Percentiles rank a stretch among this genome's conserved stretches.
Evolutionary conservation across 1,140 invertebrate species (phyloP).

Genomic region (Panagrolaimus sp.): DNA sequence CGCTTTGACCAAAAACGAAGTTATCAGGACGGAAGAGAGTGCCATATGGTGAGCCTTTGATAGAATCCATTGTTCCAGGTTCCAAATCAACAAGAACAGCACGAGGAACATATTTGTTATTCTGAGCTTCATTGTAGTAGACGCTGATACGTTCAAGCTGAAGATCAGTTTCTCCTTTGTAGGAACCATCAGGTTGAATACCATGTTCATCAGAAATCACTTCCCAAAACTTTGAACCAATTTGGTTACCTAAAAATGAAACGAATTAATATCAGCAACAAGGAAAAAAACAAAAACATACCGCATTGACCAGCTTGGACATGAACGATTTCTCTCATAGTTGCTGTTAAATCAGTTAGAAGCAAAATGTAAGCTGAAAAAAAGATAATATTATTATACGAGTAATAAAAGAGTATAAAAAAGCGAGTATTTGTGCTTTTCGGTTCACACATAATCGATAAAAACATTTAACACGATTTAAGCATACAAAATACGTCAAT

Average conservation of each 20-base stretch:
- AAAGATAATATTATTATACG: too few relatives aligned
- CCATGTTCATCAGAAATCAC: conserved; percentile 60
- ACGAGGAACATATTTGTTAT: conserved; percentile 82
- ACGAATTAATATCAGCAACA: too few relatives aligned
- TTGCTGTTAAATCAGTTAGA: too few relatives aligned
- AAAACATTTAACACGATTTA: too few relatives aligned
- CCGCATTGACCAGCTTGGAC: conserved; percentile 86
- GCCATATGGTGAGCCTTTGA: conserved; percentile 76
- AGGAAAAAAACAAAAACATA: too few relatives aligned
- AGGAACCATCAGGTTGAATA: conserved; percentile 63
- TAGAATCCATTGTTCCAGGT: conserved; percentile 90
- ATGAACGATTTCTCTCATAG: conserved; percentile 87
- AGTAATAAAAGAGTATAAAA: too few relatives aligned
- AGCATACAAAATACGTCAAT: too few relatives aligned
- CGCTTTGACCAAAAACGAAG: conserved; percentile 78
- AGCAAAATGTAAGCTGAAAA: too few relatives aligned
- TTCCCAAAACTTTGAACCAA: too few relatives aligned
- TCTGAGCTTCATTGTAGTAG: conserved; percentile 64
- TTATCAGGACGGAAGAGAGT: conserved; percentile 79
- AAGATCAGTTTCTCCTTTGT: conserved; percentile 60
- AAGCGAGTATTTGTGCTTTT: too few relatives aligned
- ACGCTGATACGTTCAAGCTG: conserved; percentile 64
- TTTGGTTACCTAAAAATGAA: too few relatives aligned
- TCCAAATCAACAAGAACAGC: conserved; percentile 84
- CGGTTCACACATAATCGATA: too few relatives aligned